Conservation (phyloP, 2,888 invertebrate genomes). For the Xylota sylvarum region DNA sequence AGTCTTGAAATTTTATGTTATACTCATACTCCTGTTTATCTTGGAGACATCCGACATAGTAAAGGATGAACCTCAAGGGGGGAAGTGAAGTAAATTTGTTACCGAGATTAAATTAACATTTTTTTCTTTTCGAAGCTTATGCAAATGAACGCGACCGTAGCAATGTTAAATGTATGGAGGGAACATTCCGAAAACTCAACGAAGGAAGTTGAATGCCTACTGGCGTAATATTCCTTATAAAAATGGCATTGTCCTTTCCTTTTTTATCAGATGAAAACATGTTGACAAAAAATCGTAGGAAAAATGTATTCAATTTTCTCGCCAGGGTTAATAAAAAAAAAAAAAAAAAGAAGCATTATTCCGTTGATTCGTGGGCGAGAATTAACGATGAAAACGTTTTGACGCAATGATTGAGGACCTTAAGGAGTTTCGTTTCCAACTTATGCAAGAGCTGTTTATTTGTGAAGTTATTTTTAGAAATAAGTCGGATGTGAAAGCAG, state of each 20-base stretch:
- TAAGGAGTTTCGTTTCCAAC: slow-evolving; percentile 1
- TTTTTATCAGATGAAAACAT: slow-evolving; percentile 35
- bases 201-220: slow-evolving; percentile 28
- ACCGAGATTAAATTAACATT: slow-evolving; percentile 52
- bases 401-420: slow-evolving; percentile 39
- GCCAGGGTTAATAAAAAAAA: slow-evolving; percentile 13
- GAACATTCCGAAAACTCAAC: slow-evolving; percentile 5
- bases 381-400: slow-evolving; percentile 42
- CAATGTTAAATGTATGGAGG: slow-evolving; percentile 43
- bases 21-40: neutral
- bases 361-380: slow-evolving; percentile 22
- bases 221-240: slow-evolving; percentile 14
- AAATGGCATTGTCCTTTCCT: slow-evolving; percentile 28
- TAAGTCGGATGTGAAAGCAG: neutral
- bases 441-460: slow-evolving; percentile 9
- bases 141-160: slow-evolving; percentile 44
- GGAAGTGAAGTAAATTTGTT: slow-evolving; percentile 23
- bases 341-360: neutral
- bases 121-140: slow-evolving; percentile 40
- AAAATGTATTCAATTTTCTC: slow-evolving; percentile 54
- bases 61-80: slow-evolving; percentile 6
- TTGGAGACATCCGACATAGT: slow-evolving; percentile 20
- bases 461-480: slow-evolving; percentile 16
- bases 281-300: slow-evolving; percentile 21
- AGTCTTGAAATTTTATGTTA: neutral